Evolutionary conservation across 1,140 invertebrate species (phyloP).

Genomic region (Matsumurasca onukii): DNA sequence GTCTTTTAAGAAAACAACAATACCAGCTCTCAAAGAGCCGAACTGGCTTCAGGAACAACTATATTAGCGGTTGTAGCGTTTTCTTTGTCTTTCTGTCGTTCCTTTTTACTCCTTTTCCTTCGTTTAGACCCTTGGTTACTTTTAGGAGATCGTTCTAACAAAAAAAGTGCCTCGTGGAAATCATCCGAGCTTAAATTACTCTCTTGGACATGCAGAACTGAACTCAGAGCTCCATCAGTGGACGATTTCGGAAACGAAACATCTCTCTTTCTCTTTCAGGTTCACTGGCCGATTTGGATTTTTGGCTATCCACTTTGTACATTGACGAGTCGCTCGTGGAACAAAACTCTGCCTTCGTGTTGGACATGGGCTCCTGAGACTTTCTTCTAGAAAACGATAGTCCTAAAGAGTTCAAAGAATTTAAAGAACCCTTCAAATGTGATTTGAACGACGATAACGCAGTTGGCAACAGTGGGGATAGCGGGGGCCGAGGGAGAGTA

Average conservation of each 20-base stretch:
- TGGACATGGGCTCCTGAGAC: conserved; percentile 17
- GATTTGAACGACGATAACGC: conserved; percentile 29
- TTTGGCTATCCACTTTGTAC: conserved; percentile 46
- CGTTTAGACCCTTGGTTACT: conserved; percentile 33
- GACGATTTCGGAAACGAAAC: conserved; percentile 58
- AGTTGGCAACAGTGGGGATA: conserved; percentile 38
- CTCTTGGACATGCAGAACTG: conserved; percentile 59
- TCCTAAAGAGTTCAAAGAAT: conserved; percentile 14
- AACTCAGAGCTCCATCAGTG: conserved; percentile 58
- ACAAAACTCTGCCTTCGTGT: conserved; percentile 11
- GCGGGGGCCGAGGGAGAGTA: conserved; percentile 47
- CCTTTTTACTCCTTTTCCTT: conserved; percentile 28
- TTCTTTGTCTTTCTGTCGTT: conserved; percentile 28
- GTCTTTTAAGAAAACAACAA: not conserved
- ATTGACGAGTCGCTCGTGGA: conserved; percentile 6
- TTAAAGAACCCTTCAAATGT: conserved; percentile 21
- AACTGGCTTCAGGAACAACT: conserved; percentile 26
- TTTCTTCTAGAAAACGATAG: conserved; percentile 24
- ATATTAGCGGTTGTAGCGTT: conserved; percentile 17
- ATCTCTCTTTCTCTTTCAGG: conserved; percentile 55
- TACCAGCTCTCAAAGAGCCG: conserved; percentile 20
- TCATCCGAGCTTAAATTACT: conserved; percentile 60
- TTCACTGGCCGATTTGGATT: conserved; percentile 50
- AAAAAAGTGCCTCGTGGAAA: conserved; percentile 61
- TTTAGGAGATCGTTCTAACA: conserved; percentile 56